phyloP scores from a whole-genome alignment of 2,113 vertebrate species.

The Sus scrofa region T2T-Sscrofa CM000822.6:23306001-23306500 shows the following conservation, averaged over 20 bases:
- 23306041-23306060: not conserved
- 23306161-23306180: not conserved
- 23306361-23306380: not conserved
- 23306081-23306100: not conserved
- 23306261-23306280: not conserved
- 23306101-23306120: not conserved
- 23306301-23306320: not conserved
- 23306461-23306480: constrained; percentile 45
- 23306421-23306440: constrained; percentile 53
- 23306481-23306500: constrained; percentile 11
- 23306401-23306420: not conserved
- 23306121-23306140: not conserved
- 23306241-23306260: constrained; percentile 26
- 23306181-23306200: not conserved
- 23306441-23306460: constrained; percentile 41
- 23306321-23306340: not conserved
- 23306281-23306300: constrained; percentile 26
- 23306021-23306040: not conserved
- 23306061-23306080: not conserved
- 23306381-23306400: not conserved
- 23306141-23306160: not conserved
- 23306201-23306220: not conserved
- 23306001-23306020: not conserved
- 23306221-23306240: not conserved
- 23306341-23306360: not conserved